These are phyloP conservation scores for Dendrocopos noguchii DNA, from an alignment of 2,113 vertebrate species.

Conservation along the genomic window DNA sequence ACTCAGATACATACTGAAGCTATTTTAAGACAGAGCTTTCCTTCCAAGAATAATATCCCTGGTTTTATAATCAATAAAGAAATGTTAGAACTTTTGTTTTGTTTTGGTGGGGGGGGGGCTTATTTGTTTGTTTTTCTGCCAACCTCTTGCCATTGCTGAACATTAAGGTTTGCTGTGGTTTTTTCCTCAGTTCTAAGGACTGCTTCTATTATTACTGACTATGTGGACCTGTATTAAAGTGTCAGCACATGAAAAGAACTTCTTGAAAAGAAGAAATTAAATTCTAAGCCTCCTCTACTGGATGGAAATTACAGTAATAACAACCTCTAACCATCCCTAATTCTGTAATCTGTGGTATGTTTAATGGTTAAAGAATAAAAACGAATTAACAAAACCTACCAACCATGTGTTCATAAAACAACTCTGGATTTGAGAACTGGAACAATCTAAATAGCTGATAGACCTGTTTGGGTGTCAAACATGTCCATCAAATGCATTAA, in stretches of 20 bases:
- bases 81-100: neutral
- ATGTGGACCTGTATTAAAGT: neutral
- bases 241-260: neutral
- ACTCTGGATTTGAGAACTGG: neutral
- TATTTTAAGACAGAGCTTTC: neutral
- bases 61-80: neutral
- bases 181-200: neutral
- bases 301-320: neutral
- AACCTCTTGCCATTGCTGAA: neutral
- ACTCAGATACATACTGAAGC: neutral
- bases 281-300: neutral
- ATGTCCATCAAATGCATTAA: neutral
- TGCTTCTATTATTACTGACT: neutral
- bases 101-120: too few species aligned
- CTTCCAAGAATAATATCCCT: neutral
- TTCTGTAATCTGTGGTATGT: neutral
- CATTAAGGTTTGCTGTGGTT: neutral
- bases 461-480: neutral
- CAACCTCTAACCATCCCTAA: neutral
- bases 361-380: neutral
- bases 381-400: neutral
- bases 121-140: neutral
- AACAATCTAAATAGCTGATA: neutral
- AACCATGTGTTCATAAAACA: neutral
- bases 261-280: slow-evolving; percentile 4